phyloP scores from a whole-genome alignment of 2,797 vertebrate species.

The Rallus crepitans region DNA sequence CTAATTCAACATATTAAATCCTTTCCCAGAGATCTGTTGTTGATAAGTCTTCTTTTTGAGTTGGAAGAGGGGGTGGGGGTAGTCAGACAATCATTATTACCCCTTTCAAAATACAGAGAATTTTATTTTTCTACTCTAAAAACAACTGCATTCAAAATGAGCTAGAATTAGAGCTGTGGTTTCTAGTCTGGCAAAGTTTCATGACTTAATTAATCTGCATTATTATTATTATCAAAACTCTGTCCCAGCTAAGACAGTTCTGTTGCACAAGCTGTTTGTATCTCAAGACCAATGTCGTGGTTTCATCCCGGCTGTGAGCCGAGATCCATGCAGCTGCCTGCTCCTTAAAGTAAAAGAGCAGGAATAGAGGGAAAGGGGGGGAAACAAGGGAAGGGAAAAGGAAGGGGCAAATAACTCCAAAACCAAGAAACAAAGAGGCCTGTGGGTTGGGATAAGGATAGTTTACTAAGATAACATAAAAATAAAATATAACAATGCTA shows the following conservation, averaged over 20 bases:
- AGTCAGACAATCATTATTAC: neutral
- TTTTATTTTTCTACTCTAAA: neutral
- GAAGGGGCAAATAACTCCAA: too few relatives aligned
- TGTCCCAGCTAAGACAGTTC: neutral
- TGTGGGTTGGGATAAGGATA: too few relatives aligned
- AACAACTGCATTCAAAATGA: neutral
- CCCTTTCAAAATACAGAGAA: neutral
- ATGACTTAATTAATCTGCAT: neutral
- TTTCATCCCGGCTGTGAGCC: too few relatives aligned
- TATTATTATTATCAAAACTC: neutral
- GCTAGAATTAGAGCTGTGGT: neutral
- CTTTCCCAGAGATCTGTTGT: neutral
- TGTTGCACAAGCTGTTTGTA: neutral
- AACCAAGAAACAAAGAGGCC: too few relatives aligned
- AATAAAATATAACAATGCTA: too few relatives aligned
- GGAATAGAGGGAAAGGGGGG: too few relatives aligned
- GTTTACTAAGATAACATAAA: too few relatives aligned
- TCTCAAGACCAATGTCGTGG: neutral
- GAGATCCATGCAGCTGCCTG: too few relatives aligned
- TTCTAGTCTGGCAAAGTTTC: neutral
- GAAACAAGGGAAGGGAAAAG: too few relatives aligned
- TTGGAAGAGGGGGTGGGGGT: rapidly evolving
- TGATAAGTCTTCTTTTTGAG: neutral
- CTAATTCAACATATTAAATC: neutral
- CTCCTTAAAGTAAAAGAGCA: too few relatives aligned